phyloP scores from a whole-genome alignment of 2,113 vertebrate genomes.

The Deroptyus accipitrinus region DNA sequence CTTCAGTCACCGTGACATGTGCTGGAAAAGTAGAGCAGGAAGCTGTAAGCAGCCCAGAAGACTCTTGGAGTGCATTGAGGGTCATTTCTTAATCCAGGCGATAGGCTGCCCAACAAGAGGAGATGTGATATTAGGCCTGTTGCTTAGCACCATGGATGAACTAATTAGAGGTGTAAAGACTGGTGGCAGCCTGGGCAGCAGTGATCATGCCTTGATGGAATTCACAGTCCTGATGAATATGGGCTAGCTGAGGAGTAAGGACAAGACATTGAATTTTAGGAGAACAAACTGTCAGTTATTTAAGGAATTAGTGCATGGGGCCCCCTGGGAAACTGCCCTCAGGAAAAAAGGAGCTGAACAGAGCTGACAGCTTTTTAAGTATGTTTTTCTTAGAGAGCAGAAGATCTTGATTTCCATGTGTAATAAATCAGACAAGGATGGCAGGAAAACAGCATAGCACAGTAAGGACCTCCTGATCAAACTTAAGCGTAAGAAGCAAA shows the following conservation, averaged over 20 bases:
- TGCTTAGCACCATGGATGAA: not conserved
- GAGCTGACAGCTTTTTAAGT: not conserved
- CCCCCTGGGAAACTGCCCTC: not conserved
- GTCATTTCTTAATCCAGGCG: not conserved
- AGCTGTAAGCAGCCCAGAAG: not conserved
- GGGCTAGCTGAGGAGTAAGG: not conserved
- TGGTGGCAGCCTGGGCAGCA: not conserved
- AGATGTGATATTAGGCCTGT: no score
- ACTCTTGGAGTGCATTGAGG: not conserved
- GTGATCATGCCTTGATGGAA: not conserved
- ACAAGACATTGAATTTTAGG: not conserved
- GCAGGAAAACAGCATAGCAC: not conserved
- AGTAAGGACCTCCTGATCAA: not conserved
- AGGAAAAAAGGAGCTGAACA: not conserved
- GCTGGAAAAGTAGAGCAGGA: not conserved
- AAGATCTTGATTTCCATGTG: accelerated
- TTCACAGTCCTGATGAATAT: not conserved
- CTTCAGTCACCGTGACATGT: not conserved
- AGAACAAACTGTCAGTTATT: not conserved
- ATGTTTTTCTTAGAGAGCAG: not conserved
- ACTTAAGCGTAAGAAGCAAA: not conserved
- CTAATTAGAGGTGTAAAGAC: not conserved
- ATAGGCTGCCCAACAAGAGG: not conserved
- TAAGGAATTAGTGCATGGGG: not conserved
- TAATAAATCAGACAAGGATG: not conserved